phyloP scores from a whole-genome alignment of 2,888 invertebrate species.

The Cheilosia grossa region DNA sequence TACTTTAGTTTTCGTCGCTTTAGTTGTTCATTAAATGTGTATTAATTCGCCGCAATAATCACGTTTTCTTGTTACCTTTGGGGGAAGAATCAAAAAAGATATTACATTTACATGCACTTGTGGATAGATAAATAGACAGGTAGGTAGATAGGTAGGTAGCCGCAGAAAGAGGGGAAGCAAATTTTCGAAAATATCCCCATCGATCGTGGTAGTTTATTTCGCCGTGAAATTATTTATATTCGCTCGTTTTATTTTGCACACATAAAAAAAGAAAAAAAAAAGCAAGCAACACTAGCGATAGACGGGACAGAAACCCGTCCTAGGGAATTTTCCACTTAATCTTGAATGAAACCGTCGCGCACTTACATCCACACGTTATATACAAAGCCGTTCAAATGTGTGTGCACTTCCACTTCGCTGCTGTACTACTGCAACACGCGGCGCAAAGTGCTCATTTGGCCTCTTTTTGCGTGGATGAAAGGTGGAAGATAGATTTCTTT shows the following conservation, averaged over 20 bases:
- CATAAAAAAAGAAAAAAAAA: slow-evolving; percentile 7
- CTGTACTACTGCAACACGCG: slow-evolving; percentile 40
- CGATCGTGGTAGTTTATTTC: slow-evolving; percentile 9
- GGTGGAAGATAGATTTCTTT: slow-evolving; percentile 38
- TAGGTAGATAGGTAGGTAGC: neutral
- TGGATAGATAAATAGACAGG: slow-evolving; percentile 10
- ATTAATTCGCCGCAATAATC: slow-evolving; percentile 19
- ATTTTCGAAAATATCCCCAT: neutral
- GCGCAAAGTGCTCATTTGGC: slow-evolving; percentile 60
- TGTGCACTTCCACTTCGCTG: slow-evolving; percentile 9
- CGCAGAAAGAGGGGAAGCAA: neutral
- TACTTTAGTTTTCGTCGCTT: slow-evolving; percentile 20
- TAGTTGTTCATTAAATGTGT: neutral
- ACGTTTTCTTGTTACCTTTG: slow-evolving; percentile 19
- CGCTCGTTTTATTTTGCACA: slow-evolving; percentile 7
- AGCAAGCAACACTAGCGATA: slow-evolving; percentile 27
- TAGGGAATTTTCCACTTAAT: slow-evolving; percentile 73
- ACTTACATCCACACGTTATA: slow-evolving; percentile 52
- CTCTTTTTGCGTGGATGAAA: slow-evolving; percentile 41
- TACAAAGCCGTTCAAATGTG: slow-evolving; percentile 7
- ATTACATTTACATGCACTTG: neutral
- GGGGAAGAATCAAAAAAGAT: neutral
- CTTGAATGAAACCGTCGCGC: slow-evolving; percentile 72
- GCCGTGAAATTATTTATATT: neutral
- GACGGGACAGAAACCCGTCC: slow-evolving; percentile 55